phyloP scores from a whole-genome alignment of 2,113 vertebrate species.

The Diglossa brunneiventris region DNA sequence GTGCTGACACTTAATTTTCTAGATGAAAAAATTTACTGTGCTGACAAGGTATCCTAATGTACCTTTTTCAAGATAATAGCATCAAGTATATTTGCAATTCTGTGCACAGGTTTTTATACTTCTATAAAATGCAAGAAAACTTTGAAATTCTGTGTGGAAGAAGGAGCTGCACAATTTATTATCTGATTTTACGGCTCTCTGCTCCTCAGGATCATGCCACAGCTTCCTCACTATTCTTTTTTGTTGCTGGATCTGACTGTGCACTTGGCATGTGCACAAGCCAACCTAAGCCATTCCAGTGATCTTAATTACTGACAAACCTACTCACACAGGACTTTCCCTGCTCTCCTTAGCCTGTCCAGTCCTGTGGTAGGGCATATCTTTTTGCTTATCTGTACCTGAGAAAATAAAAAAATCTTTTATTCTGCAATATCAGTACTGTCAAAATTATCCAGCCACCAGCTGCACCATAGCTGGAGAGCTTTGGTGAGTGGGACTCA shows the following conservation, averaged over 20 bases:
- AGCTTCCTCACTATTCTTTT: neutral
- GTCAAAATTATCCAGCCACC: neutral
- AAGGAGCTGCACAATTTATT: neutral
- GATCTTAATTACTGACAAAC: neutral
- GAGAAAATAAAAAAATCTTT: neutral
- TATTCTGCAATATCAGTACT: neutral
- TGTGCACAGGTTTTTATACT: neutral
- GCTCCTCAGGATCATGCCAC: neutral
- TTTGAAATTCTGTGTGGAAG: neutral
- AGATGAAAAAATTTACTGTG: neutral
- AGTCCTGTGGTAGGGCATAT: neutral
- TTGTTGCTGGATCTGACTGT: neutral
- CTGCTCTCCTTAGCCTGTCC: neutral
- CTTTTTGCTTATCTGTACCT: neutral
- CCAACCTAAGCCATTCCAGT: neutral
- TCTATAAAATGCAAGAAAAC: neutral
- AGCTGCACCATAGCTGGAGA: neutral
- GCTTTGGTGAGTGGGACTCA: neutral
- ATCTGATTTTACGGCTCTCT: neutral
- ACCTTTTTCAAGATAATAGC: neutral
- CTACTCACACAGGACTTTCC: neutral
- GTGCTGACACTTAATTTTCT: neutral
- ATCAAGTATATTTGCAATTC: neutral
- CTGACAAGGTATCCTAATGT: neutral
- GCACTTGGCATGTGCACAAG: neutral